Base-by-base conservation (phyloP, 1,140 invertebrate genomes). In the Goniozus legneri region DNA sequence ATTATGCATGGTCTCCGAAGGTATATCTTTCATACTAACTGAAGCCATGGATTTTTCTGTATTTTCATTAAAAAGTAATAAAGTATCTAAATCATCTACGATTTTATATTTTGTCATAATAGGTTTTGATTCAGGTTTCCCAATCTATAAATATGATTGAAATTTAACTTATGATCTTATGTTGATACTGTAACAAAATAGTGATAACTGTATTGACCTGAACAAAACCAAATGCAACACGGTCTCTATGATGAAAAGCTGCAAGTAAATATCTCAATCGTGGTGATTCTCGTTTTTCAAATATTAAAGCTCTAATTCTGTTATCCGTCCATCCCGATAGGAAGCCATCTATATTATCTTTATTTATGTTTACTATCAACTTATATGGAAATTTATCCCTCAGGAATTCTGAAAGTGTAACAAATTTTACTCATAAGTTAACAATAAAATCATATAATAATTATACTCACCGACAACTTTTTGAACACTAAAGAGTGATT, bases 31-130 rank as follows among this genome's bases (percentile, higher is more conserved):
- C 84, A 94, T 93, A 45, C 85, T 80, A 32, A 96, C 80, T 43
- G 88, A 90, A 20, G 92, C 93, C 41, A 89, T 86, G 1, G 94
- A 89, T 41, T 83, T 80, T 8, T 82, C 77, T 2, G 80, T 80
- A 69, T 94, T 89, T 72, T 97, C 95, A 74, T 97, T 95, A 65
- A 97, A 93, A 35, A 97, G 74, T 38, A 96, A 77, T 44, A 98
- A 79, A 1, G 87, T 91, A 64, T 97, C 92, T 68, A 89, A 81
- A 58, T 86, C 85, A 10, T 79, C 67, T 33, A 87, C 83, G 13
- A 93, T 82, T 65, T 87, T 86, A 69, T 85, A 93, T 15, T 83
- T 82, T 2, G 74, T 64, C 44, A 80, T 76, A 47, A 91, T 82
- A 46, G 78, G 76, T 58, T 79, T 75, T 3, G 82, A 83, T 33